Evolutionary conservation across 2,113 vertebrate genomes (phyloP).

Genomic region (Sapayoa aenigma): DNA sequence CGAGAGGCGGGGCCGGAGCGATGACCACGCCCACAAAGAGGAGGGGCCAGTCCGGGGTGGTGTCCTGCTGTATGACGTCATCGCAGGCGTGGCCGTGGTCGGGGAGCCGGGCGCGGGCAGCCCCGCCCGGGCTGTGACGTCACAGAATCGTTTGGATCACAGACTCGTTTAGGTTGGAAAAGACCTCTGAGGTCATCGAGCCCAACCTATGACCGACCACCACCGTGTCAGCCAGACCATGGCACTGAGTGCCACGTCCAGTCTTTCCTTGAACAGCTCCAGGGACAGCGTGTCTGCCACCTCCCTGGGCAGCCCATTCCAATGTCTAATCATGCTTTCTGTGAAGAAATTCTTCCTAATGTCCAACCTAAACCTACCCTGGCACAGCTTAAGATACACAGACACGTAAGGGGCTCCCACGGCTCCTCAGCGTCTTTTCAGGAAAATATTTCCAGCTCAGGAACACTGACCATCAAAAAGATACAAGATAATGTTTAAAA

Average conservation of each 20-base stretch:
- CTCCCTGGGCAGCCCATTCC: background rate
- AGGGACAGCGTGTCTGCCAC: background rate
- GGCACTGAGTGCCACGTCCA: background rate
- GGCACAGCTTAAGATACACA: background rate
- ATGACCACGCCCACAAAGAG: accelerated
- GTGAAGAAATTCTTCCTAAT: background rate
- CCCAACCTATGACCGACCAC: background rate
- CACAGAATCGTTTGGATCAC: accelerated
- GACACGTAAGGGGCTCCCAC: accelerated
- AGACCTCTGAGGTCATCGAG: background rate
- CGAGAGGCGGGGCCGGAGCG: accelerated
- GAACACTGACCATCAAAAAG: accelerated
- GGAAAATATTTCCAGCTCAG: background rate
- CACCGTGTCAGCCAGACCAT: background rate
- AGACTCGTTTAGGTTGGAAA: background rate
- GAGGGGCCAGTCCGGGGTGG: accelerated
- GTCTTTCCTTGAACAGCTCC: background rate
- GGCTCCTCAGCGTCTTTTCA: background rate
- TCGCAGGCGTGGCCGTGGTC: background rate
- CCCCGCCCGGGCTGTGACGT: background rate
- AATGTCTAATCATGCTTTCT: too few relatives aligned
- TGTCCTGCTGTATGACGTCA: accelerated
- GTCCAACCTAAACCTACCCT: background rate
- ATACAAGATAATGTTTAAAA: background rate
- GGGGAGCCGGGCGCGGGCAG: background rate